Evolutionary conservation across 2,113 vertebrate genomes (phyloP), one percentile per base, ranked within the genome.

Genomic region (Microcebus murinus): DNA sequence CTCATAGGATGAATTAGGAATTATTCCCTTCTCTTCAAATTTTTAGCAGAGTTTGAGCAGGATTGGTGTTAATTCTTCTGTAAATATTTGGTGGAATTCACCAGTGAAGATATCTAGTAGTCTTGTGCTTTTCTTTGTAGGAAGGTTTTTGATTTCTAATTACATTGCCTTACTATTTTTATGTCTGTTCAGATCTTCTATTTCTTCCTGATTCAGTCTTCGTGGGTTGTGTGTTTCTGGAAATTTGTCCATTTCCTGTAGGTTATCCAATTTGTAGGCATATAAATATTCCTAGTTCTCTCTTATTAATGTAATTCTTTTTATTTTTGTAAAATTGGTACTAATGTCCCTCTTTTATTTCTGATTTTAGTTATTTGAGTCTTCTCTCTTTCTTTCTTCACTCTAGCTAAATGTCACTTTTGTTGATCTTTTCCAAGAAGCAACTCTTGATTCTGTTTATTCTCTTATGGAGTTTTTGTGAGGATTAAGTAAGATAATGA

Each of bases 111-210:
- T 25, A 68, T 59, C 36, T 73, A 45, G 45, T 45, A 14, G 42
- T 83, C 11, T 7, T 13, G 36, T 50, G 7, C 13, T 59, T 91
- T 88, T 87, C 18, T 80, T 81, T 80, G 6, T 87, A 29, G 74
- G n/a, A 34, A 70, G 61, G 21, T 87, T 83, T 80, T 67, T 74
- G 55, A 89, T 83, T 45, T 57, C 31, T 73, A 29, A 71, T 86
- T 63, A n/a, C 70, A 17, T 73, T 61, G 25, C 9, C 59, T 61
- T 61, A 27, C 59, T 61, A 59, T 29, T 68, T 68, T 83, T 61
- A 59, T 71, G 34, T 65, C 17, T 50, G 34, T 50, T 93, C 90
- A 93, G 70, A 89, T 93, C 84, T 93, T 84, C 18, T 82, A 82
- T 63, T 59, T 68, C 29, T 84, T 96, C 42, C 52, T 85, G 48